phyloP scores from a whole-genome alignment of 2,888 invertebrate species.

The Opisthograptis luteolata region DNA sequence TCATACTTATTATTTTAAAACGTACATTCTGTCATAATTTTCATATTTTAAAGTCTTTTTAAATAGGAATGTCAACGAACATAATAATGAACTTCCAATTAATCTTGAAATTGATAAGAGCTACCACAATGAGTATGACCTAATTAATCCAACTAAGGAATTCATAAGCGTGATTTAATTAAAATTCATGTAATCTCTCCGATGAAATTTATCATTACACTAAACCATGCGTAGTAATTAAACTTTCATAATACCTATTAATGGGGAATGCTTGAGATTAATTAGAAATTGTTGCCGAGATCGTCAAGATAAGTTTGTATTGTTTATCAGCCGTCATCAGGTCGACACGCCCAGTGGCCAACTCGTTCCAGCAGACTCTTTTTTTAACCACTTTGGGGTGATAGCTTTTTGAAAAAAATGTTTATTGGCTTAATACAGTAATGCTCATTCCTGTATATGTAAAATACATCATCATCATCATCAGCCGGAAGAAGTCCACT shows the following conservation, averaged over 20 bases:
- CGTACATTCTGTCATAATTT: no score
- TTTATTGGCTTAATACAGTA: no score
- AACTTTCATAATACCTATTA: slow-evolving; percentile 75
- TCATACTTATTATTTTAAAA: no score
- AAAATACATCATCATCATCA: no score
- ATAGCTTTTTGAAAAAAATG: slow-evolving; percentile 50
- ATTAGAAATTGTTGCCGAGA: slow-evolving; percentile 71
- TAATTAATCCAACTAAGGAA: slow-evolving; percentile 33
- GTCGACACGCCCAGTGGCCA: slow-evolving; percentile 24
- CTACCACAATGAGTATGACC: background rate
- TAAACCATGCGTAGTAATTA: slow-evolving; percentile 59
- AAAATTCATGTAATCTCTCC: slow-evolving; percentile 53
- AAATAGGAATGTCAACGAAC: no score
- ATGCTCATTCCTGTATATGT: no score
- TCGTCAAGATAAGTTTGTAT: slow-evolving; percentile 56
- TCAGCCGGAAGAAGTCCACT: no score
- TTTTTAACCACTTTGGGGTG: no score
- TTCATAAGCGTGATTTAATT: slow-evolving; percentile 48
- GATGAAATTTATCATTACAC: slow-evolving; percentile 55
- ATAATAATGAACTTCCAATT: no score
- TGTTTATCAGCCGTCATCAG: slow-evolving; percentile 21
- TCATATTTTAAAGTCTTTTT: background rate
- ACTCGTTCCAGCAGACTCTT: background rate
- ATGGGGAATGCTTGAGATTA: slow-evolving; percentile 68
- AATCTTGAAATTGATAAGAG: no score